These are phyloP conservation scores for Trididemnum miniatum DNA, from an alignment of 23 tunicate genomes.

Conservation along the genomic window DNA sequence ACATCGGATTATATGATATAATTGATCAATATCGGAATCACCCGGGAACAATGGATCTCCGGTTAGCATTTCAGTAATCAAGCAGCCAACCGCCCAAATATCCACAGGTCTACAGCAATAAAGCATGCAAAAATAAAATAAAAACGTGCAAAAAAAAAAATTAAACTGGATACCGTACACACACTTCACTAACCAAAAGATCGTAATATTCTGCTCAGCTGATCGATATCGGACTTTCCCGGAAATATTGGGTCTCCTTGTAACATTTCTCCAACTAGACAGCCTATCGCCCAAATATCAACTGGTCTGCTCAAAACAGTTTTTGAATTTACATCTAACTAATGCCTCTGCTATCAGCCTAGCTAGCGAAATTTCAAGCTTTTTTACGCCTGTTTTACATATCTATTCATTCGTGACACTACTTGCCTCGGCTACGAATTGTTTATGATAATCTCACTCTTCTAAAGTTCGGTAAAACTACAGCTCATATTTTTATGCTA, in stretches of 20 bases:
- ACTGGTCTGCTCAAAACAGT: slow-evolving; percentile 49
- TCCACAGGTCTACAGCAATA: slow-evolving; percentile 85
- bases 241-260: slow-evolving; percentile 87
- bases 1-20: slow-evolving; percentile 84
- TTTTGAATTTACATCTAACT: background rate
- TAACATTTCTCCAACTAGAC: slow-evolving; percentile 85
- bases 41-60: slow-evolving; percentile 98
- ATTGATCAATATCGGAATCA: slow-evolving; percentile 97
- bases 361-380: too few relatives aligned
- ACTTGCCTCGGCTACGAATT: too few relatives aligned
- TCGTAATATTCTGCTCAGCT: slow-evolving; percentile 57
- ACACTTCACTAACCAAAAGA: slow-evolving; percentile 65
- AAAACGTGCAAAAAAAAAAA: slow-evolving; percentile 5
- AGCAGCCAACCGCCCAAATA: slow-evolving; percentile 97
- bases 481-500: too few relatives aligned
- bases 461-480: too few relatives aligned
- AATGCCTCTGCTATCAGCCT: background rate
- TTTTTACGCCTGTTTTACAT: too few relatives aligned
- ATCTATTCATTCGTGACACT: too few relatives aligned
- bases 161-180: background rate
- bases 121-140: slow-evolving; percentile 17
- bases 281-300: slow-evolving; percentile 90
- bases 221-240: slow-evolving; percentile 87
- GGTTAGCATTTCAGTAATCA: slow-evolving; percentile 91
- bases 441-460: too few relatives aligned